A percentile compares a stretch with the other conserved stretches of the same genome.
Evolutionary conservation across 2,888 invertebrate genomes (phyloP).

Genomic region (Erebia ligea): DNA sequence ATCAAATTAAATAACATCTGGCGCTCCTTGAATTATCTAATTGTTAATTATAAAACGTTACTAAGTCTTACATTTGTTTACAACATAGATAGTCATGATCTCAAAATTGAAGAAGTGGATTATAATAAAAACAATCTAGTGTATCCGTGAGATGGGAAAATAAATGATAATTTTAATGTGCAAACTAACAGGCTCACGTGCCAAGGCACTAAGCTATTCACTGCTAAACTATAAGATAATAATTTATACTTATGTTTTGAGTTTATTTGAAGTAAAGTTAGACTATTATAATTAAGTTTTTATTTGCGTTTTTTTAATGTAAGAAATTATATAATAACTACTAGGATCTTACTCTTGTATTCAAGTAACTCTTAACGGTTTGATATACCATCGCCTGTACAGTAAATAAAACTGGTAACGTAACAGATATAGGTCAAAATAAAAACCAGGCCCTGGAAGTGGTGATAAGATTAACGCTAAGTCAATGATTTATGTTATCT

Average conservation of each 20-base stretch:
- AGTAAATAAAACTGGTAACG: not conserved
- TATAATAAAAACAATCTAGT: not conserved
- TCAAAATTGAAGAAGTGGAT: not conserved
- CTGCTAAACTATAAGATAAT: not conserved
- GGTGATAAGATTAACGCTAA: not conserved
- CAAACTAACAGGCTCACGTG: not conserved
- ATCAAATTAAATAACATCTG: slow-evolving; percentile 19
- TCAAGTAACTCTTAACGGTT: not conserved
- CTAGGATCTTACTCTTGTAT: no score
- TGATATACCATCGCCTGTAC: not conserved
- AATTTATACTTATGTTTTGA: not conserved
- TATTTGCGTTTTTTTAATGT: no score
- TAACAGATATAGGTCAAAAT: slow-evolving; percentile 6
- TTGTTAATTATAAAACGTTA: not conserved
- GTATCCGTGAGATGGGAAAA: not conserved
- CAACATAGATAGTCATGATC: not conserved
- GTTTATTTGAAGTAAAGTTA: not conserved
- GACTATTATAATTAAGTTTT: no score
- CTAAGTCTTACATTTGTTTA: not conserved
- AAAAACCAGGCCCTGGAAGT: not conserved
- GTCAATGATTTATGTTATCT: slow-evolving; percentile 3
- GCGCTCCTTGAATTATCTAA: slow-evolving; percentile 1
- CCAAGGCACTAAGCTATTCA: not conserved
- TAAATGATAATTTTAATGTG: not conserved
- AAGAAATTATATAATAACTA: no score